A percentile compares a stretch with the other conserved stretches of the same genome.
Conservation (phyloP, 92 coral and sea anemone genomes). For the Epizoanthus scotinus region DNA sequence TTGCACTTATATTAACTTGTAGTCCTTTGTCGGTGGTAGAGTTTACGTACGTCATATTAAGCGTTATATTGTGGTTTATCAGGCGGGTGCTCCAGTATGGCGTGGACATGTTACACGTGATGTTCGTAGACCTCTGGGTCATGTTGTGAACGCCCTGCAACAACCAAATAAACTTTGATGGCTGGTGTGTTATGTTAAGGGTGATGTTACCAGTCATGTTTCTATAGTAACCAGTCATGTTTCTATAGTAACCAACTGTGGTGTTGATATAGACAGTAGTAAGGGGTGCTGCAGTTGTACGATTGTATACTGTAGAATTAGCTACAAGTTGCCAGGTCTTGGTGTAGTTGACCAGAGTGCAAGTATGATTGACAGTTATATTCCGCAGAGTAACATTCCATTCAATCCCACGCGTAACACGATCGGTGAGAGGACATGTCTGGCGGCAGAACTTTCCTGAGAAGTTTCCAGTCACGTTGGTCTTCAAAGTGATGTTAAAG, state of each 20-base stretch:
- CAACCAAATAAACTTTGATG: conserved; percentile 54
- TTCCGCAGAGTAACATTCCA: conserved; percentile 49
- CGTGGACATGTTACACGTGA: conserved; percentile 53
- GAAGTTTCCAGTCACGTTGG: conserved; percentile 51
- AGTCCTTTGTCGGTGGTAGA: conserved; percentile 43
- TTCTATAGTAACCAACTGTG: conserved; percentile 41
- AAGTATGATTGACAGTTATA: conserved; percentile 47
- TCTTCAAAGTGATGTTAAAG: conserved; percentile 53
- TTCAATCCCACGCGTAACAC: conserved; percentile 44
- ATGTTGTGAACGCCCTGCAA: conserved; percentile 56
- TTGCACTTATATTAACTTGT: conserved; percentile 44
- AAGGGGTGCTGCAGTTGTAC: conserved; percentile 45
- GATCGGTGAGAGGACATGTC: conserved; percentile 40
- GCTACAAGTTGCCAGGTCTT: conserved; percentile 37
- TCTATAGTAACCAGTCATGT: conserved; percentile 37
- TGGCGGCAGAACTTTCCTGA: conserved; percentile 54
- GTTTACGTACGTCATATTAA: conserved; percentile 60
- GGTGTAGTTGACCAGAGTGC: conserved; percentile 46
- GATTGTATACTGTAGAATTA: conserved; percentile 41
- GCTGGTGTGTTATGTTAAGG: conserved; percentile 60
- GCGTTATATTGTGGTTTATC: conserved; percentile 54
- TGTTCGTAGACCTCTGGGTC: conserved; percentile 48
- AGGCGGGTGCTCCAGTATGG: conserved; percentile 50
- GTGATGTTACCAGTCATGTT: conserved; percentile 51
- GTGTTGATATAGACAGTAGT: conserved; percentile 59